Conservation (phyloP, 2,113 vertebrate genomes). For the Thinocorus orbignyianus region DNA sequence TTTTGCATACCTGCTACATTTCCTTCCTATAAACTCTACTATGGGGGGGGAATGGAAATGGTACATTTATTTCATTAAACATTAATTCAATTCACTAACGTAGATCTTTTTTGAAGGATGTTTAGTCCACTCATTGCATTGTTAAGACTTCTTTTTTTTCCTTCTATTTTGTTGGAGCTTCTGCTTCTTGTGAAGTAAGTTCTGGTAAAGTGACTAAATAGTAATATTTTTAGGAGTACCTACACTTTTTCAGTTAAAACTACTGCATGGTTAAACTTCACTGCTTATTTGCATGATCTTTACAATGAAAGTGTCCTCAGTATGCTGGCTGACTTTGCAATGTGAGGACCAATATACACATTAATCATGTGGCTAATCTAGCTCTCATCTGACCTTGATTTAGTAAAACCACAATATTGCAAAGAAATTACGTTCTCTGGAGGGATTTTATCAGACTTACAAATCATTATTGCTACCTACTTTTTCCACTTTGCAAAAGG, state of each 20-base stretch:
- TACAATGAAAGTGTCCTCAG: neutral
- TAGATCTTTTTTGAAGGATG: neutral
- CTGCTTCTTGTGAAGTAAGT: neutral
- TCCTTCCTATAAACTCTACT: neutral
- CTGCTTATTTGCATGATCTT: neutral
- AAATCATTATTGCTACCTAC: slow-evolving; percentile 21
- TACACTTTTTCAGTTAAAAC: neutral
- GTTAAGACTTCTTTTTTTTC: neutral
- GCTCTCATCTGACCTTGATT: slow-evolving; percentile 50
- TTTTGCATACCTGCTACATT: neutral
- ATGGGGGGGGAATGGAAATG: neutral
- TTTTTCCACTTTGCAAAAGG: neutral
- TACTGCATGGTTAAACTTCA: neutral
- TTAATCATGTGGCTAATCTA: slow-evolving; percentile 53
- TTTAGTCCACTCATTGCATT: neutral
- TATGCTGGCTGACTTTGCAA: neutral
- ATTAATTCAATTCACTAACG: neutral
- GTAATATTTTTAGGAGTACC: neutral
- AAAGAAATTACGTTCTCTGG: slow-evolving; percentile 14
- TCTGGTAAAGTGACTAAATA: neutral
- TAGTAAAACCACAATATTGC: slow-evolving; percentile 21
- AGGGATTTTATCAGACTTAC: slow-evolving; percentile 37
- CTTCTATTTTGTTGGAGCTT: neutral
- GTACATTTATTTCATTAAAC: neutral
- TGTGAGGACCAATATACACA: neutral